phyloP scores from a whole-genome alignment of 1,140 invertebrate species.

The Drosophila albomicans region DNA sequence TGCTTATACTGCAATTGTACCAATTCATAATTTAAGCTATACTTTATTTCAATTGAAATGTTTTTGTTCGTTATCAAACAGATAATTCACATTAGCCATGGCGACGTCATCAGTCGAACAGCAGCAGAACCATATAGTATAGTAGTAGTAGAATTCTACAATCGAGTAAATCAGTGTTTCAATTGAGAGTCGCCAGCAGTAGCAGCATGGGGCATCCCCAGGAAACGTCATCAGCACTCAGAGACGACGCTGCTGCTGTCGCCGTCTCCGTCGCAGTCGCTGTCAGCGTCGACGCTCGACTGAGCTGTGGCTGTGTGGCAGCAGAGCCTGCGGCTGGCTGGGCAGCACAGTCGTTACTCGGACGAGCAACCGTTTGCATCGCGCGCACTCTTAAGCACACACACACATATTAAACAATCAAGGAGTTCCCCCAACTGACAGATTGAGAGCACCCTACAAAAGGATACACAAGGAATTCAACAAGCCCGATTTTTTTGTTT shows the following conservation, averaged over 20 bases:
- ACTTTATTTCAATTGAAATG: too few relatives aligned
- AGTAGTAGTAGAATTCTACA: not conserved
- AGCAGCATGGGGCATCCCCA: slow-evolving; percentile 63
- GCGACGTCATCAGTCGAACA: not conserved
- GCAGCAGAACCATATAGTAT: not conserved
- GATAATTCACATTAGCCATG: too few relatives aligned
- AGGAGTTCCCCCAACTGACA: slow-evolving; percentile 7
- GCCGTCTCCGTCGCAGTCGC: slow-evolving; percentile 19
- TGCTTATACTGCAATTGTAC: too few relatives aligned
- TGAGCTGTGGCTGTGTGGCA: slow-evolving; percentile 49
- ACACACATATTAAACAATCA: slow-evolving; percentile 8
- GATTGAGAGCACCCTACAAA: slow-evolving; percentile 18
- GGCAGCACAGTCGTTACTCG: slow-evolving; percentile 68
- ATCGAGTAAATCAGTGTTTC: not conserved
- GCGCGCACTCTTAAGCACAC: slow-evolving; percentile 54
- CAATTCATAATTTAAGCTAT: too few relatives aligned
- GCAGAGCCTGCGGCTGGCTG: slow-evolving; percentile 58
- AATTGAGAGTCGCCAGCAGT: not conserved
- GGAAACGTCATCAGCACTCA: slow-evolving; percentile 44
- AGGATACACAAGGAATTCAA: slow-evolving; percentile 47
- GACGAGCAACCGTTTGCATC: slow-evolving; percentile 76
- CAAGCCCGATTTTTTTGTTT: slow-evolving; percentile 1
- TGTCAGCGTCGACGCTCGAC: slow-evolving; percentile 39
- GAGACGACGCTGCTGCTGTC: not conserved
- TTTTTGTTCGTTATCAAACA: too few relatives aligned